Base-by-base conservation (phyloP, 2,113 vertebrate species). In the Nansenia antarctica region DNA sequence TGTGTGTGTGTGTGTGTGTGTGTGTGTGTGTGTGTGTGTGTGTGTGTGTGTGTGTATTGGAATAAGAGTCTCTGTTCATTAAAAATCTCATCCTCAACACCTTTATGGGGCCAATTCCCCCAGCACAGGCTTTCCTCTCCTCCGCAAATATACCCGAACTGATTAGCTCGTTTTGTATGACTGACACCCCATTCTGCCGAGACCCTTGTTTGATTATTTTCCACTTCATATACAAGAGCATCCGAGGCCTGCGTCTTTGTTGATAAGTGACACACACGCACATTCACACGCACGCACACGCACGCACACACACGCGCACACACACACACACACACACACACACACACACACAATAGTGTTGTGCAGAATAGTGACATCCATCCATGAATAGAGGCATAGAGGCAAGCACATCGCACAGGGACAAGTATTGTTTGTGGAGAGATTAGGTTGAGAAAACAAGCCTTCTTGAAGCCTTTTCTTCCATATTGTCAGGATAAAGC, bases 11-110 rank as follows among this genome's bases (percentile, higher is more conserved):
- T 54, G 52, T 22, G 52, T 54, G 52, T 54, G 52, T 29, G 54
- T 57, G 54, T 57, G 54, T 57, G 54, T 30, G 54, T 57, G 54
- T 57, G 54, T 57, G 54, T 27, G 54, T 57, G 54, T 57, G 24
- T 27, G 54, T 57, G 54, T 27, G 54, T 27, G 54, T 27, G 54
- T 5, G 54, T 9, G 5, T 27, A 26, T 57, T 22, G 1, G 54
- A 37, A 37, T n/a, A n/a, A n/a, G n/a, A n/a, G n/a, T n/a, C n/a
- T n/a, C n/a, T n/a, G n/a, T n/a, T n/a, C n/a, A n/a, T n/a, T n/a
- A n/a, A n/a, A n/a, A n/a, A n/a, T n/a, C n/a, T n/a, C n/a, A n/a
- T n/a, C n/a, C n/a, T n/a, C n/a, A n/a, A n/a, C n/a, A n/a, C n/a
- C n/a, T n/a, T n/a, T n/a, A n/a, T n/a, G n/a, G n/a, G n/a, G n/a